Conservation (phyloP, 2,113 vertebrate species). For the Callorhinus ursinus region DNA sequence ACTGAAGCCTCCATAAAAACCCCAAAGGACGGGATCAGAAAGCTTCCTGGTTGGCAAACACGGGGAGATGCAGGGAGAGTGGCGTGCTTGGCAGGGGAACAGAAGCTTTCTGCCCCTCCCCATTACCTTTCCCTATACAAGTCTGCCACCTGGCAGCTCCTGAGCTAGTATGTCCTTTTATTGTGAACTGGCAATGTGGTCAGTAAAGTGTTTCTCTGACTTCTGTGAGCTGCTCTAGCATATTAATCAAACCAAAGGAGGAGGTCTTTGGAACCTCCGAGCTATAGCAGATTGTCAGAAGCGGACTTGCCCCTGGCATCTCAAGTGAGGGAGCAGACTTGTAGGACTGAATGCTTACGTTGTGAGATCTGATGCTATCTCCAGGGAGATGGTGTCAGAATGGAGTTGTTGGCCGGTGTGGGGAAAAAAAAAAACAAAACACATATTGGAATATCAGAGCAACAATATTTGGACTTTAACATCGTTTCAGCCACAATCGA, state of each 20-base stretch:
- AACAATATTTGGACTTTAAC: neutral
- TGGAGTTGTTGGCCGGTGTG: neutral
- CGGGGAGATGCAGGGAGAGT: neutral
- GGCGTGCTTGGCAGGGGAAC: neutral
- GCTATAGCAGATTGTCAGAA: neutral
- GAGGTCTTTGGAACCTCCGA: neutral
- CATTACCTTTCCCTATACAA: neutral
- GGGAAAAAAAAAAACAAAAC: neutral
- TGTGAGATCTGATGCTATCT: neutral
- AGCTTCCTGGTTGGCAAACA: neutral
- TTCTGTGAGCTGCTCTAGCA: neutral
- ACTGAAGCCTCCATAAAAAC: neutral
- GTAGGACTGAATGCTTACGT: neutral
- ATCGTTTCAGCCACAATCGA: neutral
- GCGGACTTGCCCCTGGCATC: neutral
- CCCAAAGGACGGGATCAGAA: neutral
- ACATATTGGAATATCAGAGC: neutral
- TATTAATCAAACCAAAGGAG: neutral
- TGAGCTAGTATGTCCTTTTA: neutral
- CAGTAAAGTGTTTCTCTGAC: neutral
- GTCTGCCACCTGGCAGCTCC: neutral
- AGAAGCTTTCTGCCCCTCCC: neutral
- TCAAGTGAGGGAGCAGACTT: neutral
- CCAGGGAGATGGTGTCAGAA: neutral
- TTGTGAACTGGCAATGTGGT: neutral